Evolutionary conservation across 1,140 invertebrate species (phyloP).

Genomic region (Plectrocnemia conspersa): DNA sequence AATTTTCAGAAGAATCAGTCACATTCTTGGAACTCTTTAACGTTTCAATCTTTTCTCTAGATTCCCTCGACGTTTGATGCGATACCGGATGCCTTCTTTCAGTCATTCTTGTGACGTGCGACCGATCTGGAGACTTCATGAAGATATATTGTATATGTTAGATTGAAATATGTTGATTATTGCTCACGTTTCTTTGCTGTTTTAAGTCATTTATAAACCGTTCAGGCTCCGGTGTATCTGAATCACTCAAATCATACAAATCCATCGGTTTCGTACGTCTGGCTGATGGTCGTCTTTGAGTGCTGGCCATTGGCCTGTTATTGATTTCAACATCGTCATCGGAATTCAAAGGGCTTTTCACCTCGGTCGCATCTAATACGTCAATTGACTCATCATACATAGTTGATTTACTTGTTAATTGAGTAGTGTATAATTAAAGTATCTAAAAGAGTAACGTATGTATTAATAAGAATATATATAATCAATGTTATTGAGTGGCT

Average conservation of each 20-base stretch:
- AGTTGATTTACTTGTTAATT: no score
- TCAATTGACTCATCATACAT: slow-evolving; percentile 47
- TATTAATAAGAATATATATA: no score
- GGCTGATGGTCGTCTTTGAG: slow-evolving; percentile 34
- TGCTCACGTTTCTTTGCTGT: slow-evolving; percentile 33
- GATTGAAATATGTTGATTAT: slow-evolving; percentile 30
- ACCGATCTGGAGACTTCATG: slow-evolving; percentile 26
- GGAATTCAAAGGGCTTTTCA: slow-evolving; percentile 41
- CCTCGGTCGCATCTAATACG: slow-evolving; percentile 42
- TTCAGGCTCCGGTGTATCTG: slow-evolving; percentile 33
- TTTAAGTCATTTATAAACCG: slow-evolving; percentile 36
- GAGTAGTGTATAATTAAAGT: no score
- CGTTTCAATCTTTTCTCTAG: slow-evolving; percentile 19
- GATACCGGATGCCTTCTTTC: slow-evolving; percentile 23
- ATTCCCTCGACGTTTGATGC: slow-evolving; percentile 25
- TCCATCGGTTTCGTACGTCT: slow-evolving; percentile 29
- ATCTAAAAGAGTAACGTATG: no score
- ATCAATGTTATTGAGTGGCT: no score
- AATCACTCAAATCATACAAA: slow-evolving; percentile 32
- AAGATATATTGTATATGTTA: slow-evolving; percentile 1
- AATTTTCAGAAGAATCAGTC: slow-evolving; percentile 33
- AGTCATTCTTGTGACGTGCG: slow-evolving; percentile 32
- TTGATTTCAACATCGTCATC: slow-evolving; percentile 4
- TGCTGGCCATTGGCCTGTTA: slow-evolving; percentile 26
- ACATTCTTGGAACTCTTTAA: slow-evolving; percentile 22